A percentile compares a stretch with the other conserved stretches of the same genome.
These are phyloP conservation scores for Coreius guichenoti DNA, from an alignment of 2,797 vertebrate genomes.

Conservation along the genomic window DNA sequence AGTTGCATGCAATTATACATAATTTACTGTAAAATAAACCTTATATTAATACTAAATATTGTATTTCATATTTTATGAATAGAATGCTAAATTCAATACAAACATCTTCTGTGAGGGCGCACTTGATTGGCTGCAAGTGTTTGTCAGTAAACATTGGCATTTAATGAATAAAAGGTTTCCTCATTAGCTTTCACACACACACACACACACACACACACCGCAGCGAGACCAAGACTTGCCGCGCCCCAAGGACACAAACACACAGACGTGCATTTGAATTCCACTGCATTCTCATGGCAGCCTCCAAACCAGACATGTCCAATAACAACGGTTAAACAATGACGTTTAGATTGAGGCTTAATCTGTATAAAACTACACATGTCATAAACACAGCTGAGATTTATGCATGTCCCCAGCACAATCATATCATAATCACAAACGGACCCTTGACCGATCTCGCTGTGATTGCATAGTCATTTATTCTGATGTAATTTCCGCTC, in stretches of 20 bases:
- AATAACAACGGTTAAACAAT: conserved; percentile 38
- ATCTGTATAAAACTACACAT: conserved; percentile 36
- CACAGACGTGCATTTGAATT: conserved; percentile 24
- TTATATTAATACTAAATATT: not conserved
- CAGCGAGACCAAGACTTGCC: conserved; percentile 31
- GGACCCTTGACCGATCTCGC: conserved; percentile 50
- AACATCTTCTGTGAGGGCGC: not conserved
- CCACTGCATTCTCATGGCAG: conserved; percentile 13
- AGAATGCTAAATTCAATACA: not conserved
- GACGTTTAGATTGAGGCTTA: conserved; percentile 22
- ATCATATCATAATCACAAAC: conserved; percentile 54
- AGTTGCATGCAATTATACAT: not conserved
- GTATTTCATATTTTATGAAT: not conserved
- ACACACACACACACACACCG: conserved; percentile 31
- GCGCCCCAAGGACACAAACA: conserved; percentile 57
- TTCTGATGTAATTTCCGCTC: conserved; percentile 56
- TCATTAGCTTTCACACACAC: conserved; percentile 43
- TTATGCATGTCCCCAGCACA: conserved; percentile 31
- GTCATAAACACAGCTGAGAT: conserved; percentile 45
- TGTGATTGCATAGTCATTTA: conserved; percentile 55
- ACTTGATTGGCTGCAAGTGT: not conserved
- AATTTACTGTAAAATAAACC: not conserved
- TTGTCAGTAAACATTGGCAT: conserved; percentile 4
- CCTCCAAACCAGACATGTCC: conserved; percentile 32
- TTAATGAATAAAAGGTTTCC: conserved; percentile 41